Evolutionary conservation across 2,888 invertebrate genomes (phyloP).

Genomic region (Leucoma salicis): DNA sequence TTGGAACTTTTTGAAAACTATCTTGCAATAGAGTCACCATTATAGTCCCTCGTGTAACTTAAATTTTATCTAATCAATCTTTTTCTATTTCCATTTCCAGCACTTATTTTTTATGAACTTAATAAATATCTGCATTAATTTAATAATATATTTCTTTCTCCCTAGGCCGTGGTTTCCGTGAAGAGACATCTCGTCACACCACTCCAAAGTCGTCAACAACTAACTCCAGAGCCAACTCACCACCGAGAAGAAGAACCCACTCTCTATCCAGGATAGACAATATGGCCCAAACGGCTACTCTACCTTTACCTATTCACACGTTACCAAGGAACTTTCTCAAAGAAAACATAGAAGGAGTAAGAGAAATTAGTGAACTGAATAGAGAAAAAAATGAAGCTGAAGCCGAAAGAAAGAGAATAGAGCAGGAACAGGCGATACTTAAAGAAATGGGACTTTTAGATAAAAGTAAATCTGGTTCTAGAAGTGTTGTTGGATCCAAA

Average conservation of each 20-base stretch:
- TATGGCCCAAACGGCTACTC: slow-evolving; percentile 64
- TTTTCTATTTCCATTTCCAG: too few species aligned
- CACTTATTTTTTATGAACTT: not conserved
- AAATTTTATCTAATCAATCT: too few species aligned
- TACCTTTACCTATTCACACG: slow-evolving; percentile 58
- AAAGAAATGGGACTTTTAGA: slow-evolving; percentile 75
- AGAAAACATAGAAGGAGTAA: slow-evolving; percentile 74
- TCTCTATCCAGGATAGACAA: slow-evolving; percentile 68
- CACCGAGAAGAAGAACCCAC: slow-evolving; percentile 65
- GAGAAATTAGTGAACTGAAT: slow-evolving; percentile 73
- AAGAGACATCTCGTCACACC: slow-evolving; percentile 79
- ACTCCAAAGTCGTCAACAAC: slow-evolving; percentile 74
- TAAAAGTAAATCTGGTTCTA: slow-evolving; percentile 42
- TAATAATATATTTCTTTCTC: not conserved
- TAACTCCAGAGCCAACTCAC: slow-evolving; percentile 70
- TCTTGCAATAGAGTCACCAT: too few species aligned
- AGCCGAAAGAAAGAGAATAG: slow-evolving; percentile 62
- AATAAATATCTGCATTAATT: not conserved
- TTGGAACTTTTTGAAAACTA: too few species aligned
- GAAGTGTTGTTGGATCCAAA: slow-evolving; percentile 30
- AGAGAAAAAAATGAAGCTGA: slow-evolving; percentile 75
- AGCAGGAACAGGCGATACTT: slow-evolving; percentile 73
- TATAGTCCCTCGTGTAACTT: too few species aligned
- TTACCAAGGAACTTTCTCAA: slow-evolving; percentile 74
- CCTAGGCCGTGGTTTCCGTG: slow-evolving; percentile 77